phyloP scores from a whole-genome alignment of 1,140 invertebrate genomes.

The Orius insidiosus region DNA sequence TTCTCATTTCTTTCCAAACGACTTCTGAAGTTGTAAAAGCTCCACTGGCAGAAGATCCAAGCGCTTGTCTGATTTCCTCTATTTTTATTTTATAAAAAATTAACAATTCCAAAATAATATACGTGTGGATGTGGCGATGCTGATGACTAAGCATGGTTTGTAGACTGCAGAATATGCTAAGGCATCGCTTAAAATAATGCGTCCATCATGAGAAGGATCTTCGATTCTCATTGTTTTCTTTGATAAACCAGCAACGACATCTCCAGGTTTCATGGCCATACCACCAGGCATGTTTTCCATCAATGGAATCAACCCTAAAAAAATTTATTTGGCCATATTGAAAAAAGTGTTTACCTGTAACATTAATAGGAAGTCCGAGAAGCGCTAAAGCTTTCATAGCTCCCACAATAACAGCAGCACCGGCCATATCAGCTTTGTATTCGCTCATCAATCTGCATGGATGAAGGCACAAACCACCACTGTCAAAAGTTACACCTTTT shows the following conservation, averaged over 20 bases:
- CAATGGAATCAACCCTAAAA: constrained; percentile 49
- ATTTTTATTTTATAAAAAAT: neutral
- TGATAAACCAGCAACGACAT: constrained; percentile 65
- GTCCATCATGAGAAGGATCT: constrained; percentile 42
- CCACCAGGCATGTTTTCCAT: constrained; percentile 77
- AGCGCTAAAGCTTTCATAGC: constrained; percentile 49
- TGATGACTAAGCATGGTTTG: constrained; percentile 36
- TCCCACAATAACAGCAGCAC: constrained; percentile 59
- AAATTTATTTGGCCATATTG: too few relatives aligned
- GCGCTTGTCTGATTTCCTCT: constrained; percentile 51
- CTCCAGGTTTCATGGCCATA: constrained; percentile 69
- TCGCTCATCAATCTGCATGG: constrained; percentile 50
- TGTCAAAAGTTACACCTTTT: constrained; percentile 80
- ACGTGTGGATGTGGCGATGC: constrained; percentile 43
- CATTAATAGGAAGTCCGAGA: constrained; percentile 52
- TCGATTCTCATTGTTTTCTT: constrained; percentile 54
- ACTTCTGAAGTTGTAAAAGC: constrained; percentile 52
- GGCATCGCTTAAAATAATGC: constrained; percentile 37
- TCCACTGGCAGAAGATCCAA: constrained; percentile 58
- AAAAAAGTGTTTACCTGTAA: constrained; percentile 41
- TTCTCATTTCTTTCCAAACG: constrained; percentile 40
- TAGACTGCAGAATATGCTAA: constrained; percentile 34
- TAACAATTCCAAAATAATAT: constrained; percentile 1
- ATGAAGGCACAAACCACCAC: constrained; percentile 73
- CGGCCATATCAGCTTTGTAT: constrained; percentile 81